Base-by-base conservation (phyloP, 1,140 invertebrate genomes). In the Meloidogyne exigua region DNA sequence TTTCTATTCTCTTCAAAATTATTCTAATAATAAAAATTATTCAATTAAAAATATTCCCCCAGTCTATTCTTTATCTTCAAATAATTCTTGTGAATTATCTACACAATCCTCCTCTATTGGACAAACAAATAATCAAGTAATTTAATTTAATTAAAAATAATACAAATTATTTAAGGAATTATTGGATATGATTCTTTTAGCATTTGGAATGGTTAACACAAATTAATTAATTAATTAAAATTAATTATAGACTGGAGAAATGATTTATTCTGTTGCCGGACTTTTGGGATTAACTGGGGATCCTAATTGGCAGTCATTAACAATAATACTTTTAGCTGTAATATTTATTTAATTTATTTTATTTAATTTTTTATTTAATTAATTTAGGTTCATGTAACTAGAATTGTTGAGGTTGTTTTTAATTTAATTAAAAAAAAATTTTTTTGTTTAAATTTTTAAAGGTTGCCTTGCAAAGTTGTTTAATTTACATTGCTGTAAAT, bases 201-300 rank as follows among this genome's bases (percentile, higher is more conserved):
- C 80, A 12, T 73, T 86, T 39, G 84, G 84, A 44, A 76, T 86
- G 49, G 49, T 57, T 15, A 49, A n/a, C 2, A 18, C 21, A 57
- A n/a, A n/a, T n/a, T n/a, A 21, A 57, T n/a, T 57, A 5, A n/a
- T 57, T n/a, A n/a, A 57, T 39, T 39, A 7, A 7, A 39, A 9
- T 32, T 32, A 32, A 7, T 39, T 39, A n/a, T n/a, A 57, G 76
- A 80, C 85, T 26, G 84, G 84, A 11, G 84, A 86, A 75, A 76
- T 86, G 68, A 83, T 86, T 65, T 86, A 87, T 68, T 86, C 84
- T 1, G 82, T 86, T 0, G 85, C 84, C 28, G 84, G 84, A 26
- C 71, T 86, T 12, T 79, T 86, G 15, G 84, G 84, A 21, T 72
- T 86, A 23, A 84, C 80, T 23, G 84, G 85, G 13, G 81, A 86